Evolutionary conservation across 2,113 vertebrate genomes (phyloP).

Genomic region (Nannobrachium achirus): DNA sequence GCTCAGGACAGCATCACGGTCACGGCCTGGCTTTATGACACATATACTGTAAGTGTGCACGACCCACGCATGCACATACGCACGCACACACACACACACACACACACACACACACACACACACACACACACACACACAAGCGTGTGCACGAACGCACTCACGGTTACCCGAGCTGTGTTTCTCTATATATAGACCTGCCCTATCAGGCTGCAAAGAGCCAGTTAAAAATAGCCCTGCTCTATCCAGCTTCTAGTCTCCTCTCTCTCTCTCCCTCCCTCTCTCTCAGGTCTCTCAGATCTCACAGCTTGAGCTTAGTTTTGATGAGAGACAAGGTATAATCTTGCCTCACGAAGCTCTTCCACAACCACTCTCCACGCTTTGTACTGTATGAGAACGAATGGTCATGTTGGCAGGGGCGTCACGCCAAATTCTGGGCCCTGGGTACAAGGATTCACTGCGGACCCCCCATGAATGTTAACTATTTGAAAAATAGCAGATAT

Average conservation of each 20-base stretch:
- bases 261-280: neutral
- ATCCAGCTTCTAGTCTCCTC: neutral
- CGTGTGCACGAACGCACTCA: neutral
- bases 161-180: conserved; percentile 51
- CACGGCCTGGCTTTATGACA: conserved; percentile 27
- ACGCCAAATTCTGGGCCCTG: too few species aligned
- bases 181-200: conserved; percentile 64
- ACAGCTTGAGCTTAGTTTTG: too few species aligned
- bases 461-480: too few species aligned
- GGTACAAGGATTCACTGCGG: too few species aligned
- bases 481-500: too few species aligned
- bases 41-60: too few species aligned
- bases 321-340: too few species aligned
- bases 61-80: too few species aligned
- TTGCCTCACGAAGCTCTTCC: too few species aligned
- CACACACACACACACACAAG: neutral
- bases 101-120: neutral
- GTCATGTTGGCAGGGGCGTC: too few species aligned
- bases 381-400: too few species aligned
- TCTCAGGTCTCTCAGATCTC: neutral
- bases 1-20: conserved; percentile 2
- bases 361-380: too few species aligned
- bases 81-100: neutral
- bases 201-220: conserved; percentile 47
- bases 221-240: conserved; percentile 66